Conservation (phyloP, 2,888 invertebrate genomes). For the Megaustenia siamemsis region DNA sequence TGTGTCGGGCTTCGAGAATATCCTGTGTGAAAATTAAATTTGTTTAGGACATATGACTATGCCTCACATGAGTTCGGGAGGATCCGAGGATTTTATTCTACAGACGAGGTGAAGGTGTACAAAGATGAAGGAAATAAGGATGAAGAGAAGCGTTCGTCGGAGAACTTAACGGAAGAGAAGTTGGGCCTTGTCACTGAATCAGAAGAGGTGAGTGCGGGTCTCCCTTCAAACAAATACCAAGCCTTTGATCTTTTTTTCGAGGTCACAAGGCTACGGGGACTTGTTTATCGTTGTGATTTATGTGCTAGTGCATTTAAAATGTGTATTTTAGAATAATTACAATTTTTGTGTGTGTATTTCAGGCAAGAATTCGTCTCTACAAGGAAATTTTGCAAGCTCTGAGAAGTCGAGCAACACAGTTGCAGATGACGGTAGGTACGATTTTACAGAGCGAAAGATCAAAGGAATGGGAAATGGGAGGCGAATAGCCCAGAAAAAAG, state of each 20-base stretch:
- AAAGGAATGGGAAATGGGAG: constrained; percentile 30
- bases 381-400: constrained; percentile 68
- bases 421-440: constrained; percentile 73
- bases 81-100: constrained; percentile 93
- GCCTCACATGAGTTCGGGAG: constrained; percentile 85
- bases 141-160: constrained; percentile 87
- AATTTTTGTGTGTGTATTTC: constrained; percentile 56
- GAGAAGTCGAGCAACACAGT: constrained; percentile 67
- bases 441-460: constrained; percentile 44
- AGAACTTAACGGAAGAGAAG: constrained; percentile 97
- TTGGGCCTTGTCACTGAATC: constrained; percentile 97
- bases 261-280: constrained; percentile 53
- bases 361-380: constrained; percentile 70
- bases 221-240: constrained; percentile 59
- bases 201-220: constrained; percentile 85
- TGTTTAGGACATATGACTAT: constrained; percentile 80
- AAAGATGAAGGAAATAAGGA: constrained; percentile 93
- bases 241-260: constrained; percentile 62
- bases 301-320: constrained; percentile 21
- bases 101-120: constrained; percentile 98
- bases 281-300: constrained; percentile 2
- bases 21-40: constrained; percentile 67
- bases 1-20: constrained; percentile 69
- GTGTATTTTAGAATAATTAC: constrained; percentile 23
- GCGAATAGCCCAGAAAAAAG: background rate